A percentile compares a stretch with the other conserved stretches of the same genome.
Evolutionary conservation across 1,140 invertebrate species (phyloP).

Genomic region (Globodera rostochiensis): DNA sequence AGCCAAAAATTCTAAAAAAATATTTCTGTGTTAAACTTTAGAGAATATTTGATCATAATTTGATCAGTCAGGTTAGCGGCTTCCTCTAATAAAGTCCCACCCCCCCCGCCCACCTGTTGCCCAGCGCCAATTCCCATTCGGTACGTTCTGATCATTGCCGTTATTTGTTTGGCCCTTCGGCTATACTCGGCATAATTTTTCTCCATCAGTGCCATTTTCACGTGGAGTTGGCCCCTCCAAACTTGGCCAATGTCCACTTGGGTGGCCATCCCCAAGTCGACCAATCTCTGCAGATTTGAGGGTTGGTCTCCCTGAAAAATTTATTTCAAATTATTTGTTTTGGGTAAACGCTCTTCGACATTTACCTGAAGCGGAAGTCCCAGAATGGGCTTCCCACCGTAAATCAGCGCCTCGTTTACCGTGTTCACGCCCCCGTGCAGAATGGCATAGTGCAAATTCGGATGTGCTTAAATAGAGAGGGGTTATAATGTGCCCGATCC

Average conservation of each 20-base stretch:
- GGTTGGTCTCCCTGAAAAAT: conserved; percentile 51
- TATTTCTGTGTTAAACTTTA: neutral
- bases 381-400: conserved; percentile 57
- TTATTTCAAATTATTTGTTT: neutral
- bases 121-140: conserved; percentile 30
- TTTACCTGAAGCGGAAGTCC: conserved; percentile 58
- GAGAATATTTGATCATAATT: no score
- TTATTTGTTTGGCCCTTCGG: conserved; percentile 40
- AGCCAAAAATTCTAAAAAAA: conserved; percentile 48
- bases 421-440: conserved; percentile 62
- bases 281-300: conserved; percentile 47
- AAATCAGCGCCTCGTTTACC: conserved; percentile 57
- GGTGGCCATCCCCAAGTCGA: conserved; percentile 45
- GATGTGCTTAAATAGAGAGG: conserved; percentile 50
- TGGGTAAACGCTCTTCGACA: neutral
- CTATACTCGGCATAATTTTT: conserved; percentile 32
- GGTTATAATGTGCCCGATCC: no score
- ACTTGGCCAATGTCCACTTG: conserved; percentile 33
- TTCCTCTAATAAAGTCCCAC: no score
- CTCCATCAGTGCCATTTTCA: conserved; percentile 36
- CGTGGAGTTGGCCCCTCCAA: conserved; percentile 31
- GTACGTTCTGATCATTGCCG: conserved; percentile 41
- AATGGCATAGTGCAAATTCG: conserved; percentile 53
- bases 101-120: neutral
- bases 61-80: no score